A percentile compares a stretch with the other conserved stretches of the same genome.
Conservation (phyloP, 2,888 invertebrate genomes). For the Corythucha ciliata region DNA sequence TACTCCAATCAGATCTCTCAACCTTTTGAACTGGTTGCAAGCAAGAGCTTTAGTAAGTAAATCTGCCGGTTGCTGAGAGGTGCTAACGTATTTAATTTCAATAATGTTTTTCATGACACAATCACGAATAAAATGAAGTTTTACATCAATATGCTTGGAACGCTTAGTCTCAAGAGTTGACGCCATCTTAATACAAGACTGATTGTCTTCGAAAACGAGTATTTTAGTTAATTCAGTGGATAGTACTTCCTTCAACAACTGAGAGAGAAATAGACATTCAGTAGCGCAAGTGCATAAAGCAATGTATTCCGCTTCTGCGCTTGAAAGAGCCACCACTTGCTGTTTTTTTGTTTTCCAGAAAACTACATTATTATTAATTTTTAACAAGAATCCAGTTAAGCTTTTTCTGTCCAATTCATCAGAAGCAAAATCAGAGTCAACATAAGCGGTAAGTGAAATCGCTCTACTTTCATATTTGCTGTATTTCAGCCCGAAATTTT, state of each 20-base stretch:
- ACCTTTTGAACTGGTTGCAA: too few species aligned
- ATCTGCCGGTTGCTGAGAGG: slow-evolving; percentile 9
- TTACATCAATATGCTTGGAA: slow-evolving; percentile 16
- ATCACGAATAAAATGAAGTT: slow-evolving; percentile 6
- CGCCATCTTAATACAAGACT: slow-evolving; percentile 14
- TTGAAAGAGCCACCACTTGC: slow-evolving; percentile 10
- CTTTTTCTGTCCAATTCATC: slow-evolving; percentile 12
- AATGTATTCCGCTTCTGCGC: slow-evolving; percentile 13
- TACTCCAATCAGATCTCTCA: too few species aligned
- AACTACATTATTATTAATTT: slow-evolving; percentile 21
- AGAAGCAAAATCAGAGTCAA: slow-evolving; percentile 16
- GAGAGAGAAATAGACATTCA: not conserved
- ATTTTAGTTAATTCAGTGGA: not conserved
- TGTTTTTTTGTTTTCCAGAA: slow-evolving; percentile 12
- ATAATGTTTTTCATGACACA: slow-evolving; percentile 1
- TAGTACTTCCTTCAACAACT: slow-evolving; percentile 1
- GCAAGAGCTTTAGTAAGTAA: slow-evolving; percentile 12
- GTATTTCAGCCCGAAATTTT: slow-evolving; percentile 3
- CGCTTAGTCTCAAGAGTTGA: slow-evolving; percentile 11
- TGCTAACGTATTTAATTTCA: too few species aligned
- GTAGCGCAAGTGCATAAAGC: slow-evolving; percentile 10
- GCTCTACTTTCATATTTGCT: not conserved
- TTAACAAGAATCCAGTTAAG: slow-evolving; percentile 12
- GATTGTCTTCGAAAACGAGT: slow-evolving; percentile 11
- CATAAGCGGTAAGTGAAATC: not conserved